These are phyloP conservation scores for Vultur gryphus DNA, from an alignment of 2,797 vertebrate genomes.

Conservation along the genomic window DNA sequence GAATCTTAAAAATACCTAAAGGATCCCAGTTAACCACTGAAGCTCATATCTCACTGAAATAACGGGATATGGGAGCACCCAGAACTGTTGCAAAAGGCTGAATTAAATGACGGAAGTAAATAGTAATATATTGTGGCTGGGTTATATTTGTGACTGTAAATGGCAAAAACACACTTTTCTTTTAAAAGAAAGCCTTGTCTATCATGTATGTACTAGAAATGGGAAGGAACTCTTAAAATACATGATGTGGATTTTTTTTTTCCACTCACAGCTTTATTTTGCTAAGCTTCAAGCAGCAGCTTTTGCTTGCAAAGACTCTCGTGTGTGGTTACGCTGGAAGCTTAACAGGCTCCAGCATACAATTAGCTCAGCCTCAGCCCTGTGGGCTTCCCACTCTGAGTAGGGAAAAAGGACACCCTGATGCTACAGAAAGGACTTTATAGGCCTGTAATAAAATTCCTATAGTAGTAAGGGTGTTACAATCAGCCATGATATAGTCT, in stretches of 20 bases:
- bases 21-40: neutral
- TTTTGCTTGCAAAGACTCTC: neutral
- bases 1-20: neutral
- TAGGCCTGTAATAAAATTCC: neutral
- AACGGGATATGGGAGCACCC: neutral
- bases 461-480: neutral
- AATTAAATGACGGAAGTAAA: neutral
- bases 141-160: neutral
- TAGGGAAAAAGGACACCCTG: neutral
- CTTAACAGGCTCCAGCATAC: neutral
- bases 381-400: neutral
- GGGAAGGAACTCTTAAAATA: constrained; percentile 19
- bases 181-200: neutral
- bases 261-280: neutral
- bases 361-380: neutral
- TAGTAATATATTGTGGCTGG: neutral
- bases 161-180: neutral
- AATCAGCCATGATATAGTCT: neutral
- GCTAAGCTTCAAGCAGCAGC: neutral
- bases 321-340: neutral
- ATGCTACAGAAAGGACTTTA: neutral
- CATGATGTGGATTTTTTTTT: neutral
- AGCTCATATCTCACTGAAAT: neutral
- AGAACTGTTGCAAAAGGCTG: neutral
- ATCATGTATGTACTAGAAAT: neutral